A percentile compares a stretch with the other conserved stretches of the same genome.
Evolutionary conservation across 2,113 vertebrate species (phyloP).

Genomic region (Grammomys surdaster): DNA sequence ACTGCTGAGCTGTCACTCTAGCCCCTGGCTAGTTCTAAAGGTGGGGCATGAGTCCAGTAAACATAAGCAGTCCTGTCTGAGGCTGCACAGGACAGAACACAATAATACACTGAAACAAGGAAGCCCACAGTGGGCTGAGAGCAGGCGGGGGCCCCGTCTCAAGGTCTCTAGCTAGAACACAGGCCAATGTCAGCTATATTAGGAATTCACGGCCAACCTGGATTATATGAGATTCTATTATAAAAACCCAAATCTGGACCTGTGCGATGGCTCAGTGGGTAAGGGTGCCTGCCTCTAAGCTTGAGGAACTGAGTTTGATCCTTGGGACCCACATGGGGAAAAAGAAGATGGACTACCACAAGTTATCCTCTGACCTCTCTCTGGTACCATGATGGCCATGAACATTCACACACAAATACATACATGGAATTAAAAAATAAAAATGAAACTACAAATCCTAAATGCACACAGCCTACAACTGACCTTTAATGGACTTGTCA

Average conservation of each 20-base stretch:
- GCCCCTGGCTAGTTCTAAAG: neutral
- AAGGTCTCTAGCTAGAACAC: neutral
- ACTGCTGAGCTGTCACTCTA: neutral
- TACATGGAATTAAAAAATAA: neutral
- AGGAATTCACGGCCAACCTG: neutral
- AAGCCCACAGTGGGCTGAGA: neutral
- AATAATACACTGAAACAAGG: neutral
- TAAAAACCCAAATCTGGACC: neutral
- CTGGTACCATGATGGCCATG: neutral
- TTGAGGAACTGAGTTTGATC: neutral
- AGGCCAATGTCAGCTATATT: neutral
- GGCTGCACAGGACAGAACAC: neutral
- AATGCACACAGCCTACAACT: neutral
- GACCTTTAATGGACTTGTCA: slow-evolving; percentile 96
- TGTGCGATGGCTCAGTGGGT: neutral
- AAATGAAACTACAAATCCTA: neutral
- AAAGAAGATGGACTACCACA: neutral
- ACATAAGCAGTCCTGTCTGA: neutral
- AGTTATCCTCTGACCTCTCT: neutral
- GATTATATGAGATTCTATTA: neutral
- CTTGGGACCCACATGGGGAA: neutral
- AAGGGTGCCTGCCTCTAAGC: neutral
- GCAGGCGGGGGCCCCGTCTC: neutral
- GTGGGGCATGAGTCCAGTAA: neutral
- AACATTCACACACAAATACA: neutral